Evolutionary conservation across 2,888 invertebrate genomes (phyloP).

Genomic region (Protodeltote pygarga): DNA sequence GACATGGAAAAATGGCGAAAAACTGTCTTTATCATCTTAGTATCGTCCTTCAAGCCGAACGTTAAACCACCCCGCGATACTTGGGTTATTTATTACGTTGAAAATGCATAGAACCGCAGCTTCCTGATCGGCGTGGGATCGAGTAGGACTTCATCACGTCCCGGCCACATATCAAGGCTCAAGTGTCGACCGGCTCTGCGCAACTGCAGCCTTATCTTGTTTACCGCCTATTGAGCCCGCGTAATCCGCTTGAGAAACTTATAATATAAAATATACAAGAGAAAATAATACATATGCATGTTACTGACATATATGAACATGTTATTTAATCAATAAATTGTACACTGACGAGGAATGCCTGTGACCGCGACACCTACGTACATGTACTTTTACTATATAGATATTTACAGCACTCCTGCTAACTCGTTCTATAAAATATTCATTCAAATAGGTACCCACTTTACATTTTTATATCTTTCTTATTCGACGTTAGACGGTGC

Average conservation of each 20-base stretch:
- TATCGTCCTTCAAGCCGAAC: conserved; percentile 54
- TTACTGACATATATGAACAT: conserved; percentile 6
- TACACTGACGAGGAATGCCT: conserved; percentile 36
- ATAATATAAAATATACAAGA: conserved; percentile 38
- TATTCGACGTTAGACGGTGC: conserved; percentile 25
- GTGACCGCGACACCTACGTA: conserved; percentile 17
- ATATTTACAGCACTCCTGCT: conserved; percentile 29
- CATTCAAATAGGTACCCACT: conserved; percentile 54
- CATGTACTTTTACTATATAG: conserved; percentile 31
- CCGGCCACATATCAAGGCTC: conserved; percentile 63
- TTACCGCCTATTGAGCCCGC: conserved; percentile 56
- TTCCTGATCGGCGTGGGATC: conserved; percentile 75
- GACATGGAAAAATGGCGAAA: conserved; percentile 72
- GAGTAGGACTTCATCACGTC: conserved; percentile 62
- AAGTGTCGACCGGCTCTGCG: conserved; percentile 76
- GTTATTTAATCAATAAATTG: conserved; percentile 32
- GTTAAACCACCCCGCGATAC: conserved; percentile 54
- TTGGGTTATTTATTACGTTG: conserved; percentile 64
- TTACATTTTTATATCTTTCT: conserved; percentile 62
- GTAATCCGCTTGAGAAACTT: conserved; percentile 53
- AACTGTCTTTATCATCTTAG: conserved; percentile 69
- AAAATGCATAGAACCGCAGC: conserved; percentile 71
- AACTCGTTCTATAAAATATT: conserved; percentile 63
- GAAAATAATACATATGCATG: conserved; percentile 9
- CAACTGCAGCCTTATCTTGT: conserved; percentile 70